Conservation (phyloP, 2,113 vertebrate genomes). For the Eudyptes chrysolophus region DNA sequence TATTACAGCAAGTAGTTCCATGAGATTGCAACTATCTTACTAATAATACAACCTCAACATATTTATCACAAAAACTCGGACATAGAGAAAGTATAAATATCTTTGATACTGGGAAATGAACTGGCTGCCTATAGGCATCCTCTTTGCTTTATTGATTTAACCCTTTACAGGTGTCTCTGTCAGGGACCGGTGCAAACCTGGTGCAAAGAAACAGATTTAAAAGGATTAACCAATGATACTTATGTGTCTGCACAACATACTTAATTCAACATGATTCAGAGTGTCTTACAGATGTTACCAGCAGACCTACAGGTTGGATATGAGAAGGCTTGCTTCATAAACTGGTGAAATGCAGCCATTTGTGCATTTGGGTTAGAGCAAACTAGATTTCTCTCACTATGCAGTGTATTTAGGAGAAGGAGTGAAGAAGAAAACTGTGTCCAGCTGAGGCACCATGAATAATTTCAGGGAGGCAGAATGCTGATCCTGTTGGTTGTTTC, state of each 20-base stretch:
- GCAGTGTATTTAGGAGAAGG: not conserved
- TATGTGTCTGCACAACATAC: not conserved
- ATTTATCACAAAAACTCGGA: slow-evolving; percentile 76
- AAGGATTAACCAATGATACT: not conserved
- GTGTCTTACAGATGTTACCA: not conserved
- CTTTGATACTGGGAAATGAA: slow-evolving; percentile 56
- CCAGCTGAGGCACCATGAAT: not conserved
- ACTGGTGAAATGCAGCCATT: not conserved
- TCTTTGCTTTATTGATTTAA: slow-evolving; percentile 51
- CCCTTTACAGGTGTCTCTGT: slow-evolving; percentile 1
- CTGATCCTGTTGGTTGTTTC: not conserved
- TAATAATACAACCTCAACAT: slow-evolving; percentile 72
- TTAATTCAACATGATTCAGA: not conserved
- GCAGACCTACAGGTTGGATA: not conserved
- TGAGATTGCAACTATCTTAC: slow-evolving; percentile 75
- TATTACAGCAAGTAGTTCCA: slow-evolving; percentile 64
- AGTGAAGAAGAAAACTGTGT: not conserved
- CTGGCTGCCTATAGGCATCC: slow-evolving; percentile 53
- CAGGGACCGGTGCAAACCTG: not conserved
- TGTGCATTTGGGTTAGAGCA: not conserved
- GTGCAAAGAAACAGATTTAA: not conserved
- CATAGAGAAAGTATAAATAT: slow-evolving; percentile 66
- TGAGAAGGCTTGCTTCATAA: not conserved
- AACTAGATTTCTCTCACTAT: not conserved
- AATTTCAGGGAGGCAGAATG: not conserved